Base-by-base conservation (phyloP, 2,113 vertebrate genomes). In the Neoarius graeffei region DNA sequence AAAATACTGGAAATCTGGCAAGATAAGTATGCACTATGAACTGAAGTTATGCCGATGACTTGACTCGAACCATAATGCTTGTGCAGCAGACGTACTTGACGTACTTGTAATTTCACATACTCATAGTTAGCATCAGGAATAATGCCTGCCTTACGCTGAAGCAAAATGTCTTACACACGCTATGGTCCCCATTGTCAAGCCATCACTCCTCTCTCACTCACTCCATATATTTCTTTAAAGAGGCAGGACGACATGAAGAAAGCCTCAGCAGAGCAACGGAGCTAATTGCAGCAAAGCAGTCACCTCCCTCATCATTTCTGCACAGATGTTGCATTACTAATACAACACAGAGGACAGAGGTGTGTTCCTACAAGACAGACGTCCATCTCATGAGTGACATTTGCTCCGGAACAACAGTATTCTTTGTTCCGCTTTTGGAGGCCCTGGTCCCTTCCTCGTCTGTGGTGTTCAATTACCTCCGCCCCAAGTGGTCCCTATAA, bases 321-420 rank as follows among this genome's bases (percentile, higher is more conserved):
- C 27, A 48, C 80, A 62, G 8, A 62, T 48, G 57, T 7, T 82
- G 30, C 69, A n/a, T 5, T 66, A 79, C 73, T 84, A 84, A 77
- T 62, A 85, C 35, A 84, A 84, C 17, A 71, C 52, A 80, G 89
- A 86, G 83, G 79, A 71, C 52, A 80, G 89, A 85, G 83, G 79
- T 84, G 50, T 25, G 91, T 59, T 14, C 48, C 76, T 54, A 74
- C 85, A 87, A 88, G 81, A 89, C 92, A 90, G 92, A 62, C 11
- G 57, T 82, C 85, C 90, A 88, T 87, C 85, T 88, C 0, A n/a
- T 93, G 93, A 94, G 15, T 91, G 94, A 94, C 92, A 92, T 92
- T 15, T 69, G 77, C 92, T 87, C 86, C 54, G 48, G 60, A 93
- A 94, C 93, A 94, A 94, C 54, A 86, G 82, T 83, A 7, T 0